phyloP scores from a whole-genome alignment of 2,113 vertebrate species.

The Mandrillus leucophaeus region DNA sequence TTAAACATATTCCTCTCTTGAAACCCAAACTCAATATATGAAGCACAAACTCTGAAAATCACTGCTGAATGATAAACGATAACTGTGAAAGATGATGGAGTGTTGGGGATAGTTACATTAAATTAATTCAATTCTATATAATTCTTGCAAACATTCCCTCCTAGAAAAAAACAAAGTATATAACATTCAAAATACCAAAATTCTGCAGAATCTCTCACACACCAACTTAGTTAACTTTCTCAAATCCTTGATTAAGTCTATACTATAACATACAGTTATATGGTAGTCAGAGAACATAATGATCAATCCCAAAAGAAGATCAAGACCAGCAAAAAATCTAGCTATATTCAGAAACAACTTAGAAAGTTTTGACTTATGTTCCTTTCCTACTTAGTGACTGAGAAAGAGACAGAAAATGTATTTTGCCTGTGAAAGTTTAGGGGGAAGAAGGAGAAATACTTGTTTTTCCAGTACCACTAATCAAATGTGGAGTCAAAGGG shows the following conservation, averaged over 20 bases:
- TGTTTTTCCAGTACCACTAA: neutral
- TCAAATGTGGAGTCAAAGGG: neutral
- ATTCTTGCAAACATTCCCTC: neutral
- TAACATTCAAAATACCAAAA: neutral
- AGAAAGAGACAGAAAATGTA: neutral
- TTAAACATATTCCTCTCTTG: neutral
- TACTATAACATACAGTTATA: neutral
- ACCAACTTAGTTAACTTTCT: neutral
- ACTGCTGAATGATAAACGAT: neutral
- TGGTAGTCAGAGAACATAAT: neutral
- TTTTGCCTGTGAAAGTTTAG: neutral
- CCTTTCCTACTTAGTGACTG: neutral
- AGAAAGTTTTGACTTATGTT: neutral
- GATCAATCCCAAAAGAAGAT: neutral
- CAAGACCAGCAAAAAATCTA: neutral
- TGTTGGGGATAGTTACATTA: neutral
- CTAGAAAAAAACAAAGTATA: neutral
- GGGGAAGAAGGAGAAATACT: no score
- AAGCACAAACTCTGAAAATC: neutral
- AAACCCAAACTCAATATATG: neutral
- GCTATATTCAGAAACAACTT: neutral
- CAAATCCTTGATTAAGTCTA: neutral
- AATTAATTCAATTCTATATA: neutral
- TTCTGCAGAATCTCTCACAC: neutral
- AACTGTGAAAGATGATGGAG: neutral